Conservation (phyloP, 1,140 invertebrate genomes). For the Adoxophyes honmai region DNA sequence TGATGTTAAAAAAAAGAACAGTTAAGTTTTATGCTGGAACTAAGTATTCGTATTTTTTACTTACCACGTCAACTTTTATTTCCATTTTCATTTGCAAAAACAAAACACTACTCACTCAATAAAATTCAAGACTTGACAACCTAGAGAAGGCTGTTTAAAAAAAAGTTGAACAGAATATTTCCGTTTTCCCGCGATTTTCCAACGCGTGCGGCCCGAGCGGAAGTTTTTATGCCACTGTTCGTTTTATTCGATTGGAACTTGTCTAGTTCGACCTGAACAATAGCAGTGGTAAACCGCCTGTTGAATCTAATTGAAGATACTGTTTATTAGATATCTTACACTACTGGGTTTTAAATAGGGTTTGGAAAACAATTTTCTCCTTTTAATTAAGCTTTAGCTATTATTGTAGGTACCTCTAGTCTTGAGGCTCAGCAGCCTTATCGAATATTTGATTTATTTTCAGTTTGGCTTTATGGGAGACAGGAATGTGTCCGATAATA, state of each 20-base stretch:
- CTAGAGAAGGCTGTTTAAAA: neutral
- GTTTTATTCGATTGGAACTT: conserved; percentile 6
- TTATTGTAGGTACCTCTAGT: no score
- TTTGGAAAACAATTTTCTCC: conserved; percentile 1
- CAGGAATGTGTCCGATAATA: no score
- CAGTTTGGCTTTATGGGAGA: no score
- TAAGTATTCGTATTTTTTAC: no score
- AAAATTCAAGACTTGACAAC: neutral
- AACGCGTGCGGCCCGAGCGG: conserved; percentile 26
- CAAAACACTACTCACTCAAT: neutral
- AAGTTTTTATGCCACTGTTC: conserved; percentile 32
- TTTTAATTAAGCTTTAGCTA: neutral
- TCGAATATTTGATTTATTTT: no score
- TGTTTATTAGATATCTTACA: conserved; percentile 2
- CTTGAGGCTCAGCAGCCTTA: no score
- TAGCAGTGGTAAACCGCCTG: neutral
- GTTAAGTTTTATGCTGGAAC: no score
- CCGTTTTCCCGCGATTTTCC: conserved; percentile 19
- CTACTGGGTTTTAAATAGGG: neutral
- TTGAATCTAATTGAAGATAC: conserved; percentile 12
- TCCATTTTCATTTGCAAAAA: conserved; percentile 42
- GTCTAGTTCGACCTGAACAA: conserved; percentile 14
- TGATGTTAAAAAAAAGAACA: no score
- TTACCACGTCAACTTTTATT: conserved; percentile 60
- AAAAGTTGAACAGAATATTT: neutral